phyloP scores from a whole-genome alignment of 2,888 invertebrate genomes.

The Augiades crinisus region DNA sequence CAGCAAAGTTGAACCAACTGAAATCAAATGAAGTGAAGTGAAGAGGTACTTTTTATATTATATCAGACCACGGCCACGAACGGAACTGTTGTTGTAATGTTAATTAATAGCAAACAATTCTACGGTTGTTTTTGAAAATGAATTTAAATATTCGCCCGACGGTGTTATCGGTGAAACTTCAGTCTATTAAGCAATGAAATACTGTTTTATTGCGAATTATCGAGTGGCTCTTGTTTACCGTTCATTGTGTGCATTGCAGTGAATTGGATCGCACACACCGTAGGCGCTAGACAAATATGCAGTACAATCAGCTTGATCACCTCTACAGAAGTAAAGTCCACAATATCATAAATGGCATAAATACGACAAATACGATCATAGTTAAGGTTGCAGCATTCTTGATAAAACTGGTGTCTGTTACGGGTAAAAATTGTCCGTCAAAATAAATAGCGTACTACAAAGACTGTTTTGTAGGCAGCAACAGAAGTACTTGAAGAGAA shows the following conservation, averaged over 20 bases:
- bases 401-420: too few relatives aligned
- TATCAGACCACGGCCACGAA: too few relatives aligned
- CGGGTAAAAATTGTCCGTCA: too few relatives aligned
- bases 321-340: neutral
- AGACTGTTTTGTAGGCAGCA: neutral
- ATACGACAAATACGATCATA: too few relatives aligned
- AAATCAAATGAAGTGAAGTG: too few relatives aligned
- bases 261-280: slow-evolving; percentile 25
- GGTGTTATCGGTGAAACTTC: slow-evolving; percentile 15
- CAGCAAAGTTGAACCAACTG: too few relatives aligned
- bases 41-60: too few relatives aligned
- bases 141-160: slow-evolving; percentile 1
- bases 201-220: slow-evolving; percentile 20
- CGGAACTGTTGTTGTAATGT: neutral
- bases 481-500: too few relatives aligned
- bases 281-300: slow-evolving; percentile 18
- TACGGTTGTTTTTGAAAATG: neutral
- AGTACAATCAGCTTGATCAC: slow-evolving; percentile 1
- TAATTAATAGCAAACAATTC: neutral
- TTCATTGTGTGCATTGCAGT: slow-evolving; percentile 34
- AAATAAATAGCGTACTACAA: neutral
- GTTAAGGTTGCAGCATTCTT: too few relatives aligned
- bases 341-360: neutral
- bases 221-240: slow-evolving; percentile 24
- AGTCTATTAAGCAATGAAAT: slow-evolving; percentile 16